A percentile compares a stretch with the other conserved stretches of the same genome.
Conservation (phyloP, 2,113 vertebrate genomes). For the Gavia stellata region DNA sequence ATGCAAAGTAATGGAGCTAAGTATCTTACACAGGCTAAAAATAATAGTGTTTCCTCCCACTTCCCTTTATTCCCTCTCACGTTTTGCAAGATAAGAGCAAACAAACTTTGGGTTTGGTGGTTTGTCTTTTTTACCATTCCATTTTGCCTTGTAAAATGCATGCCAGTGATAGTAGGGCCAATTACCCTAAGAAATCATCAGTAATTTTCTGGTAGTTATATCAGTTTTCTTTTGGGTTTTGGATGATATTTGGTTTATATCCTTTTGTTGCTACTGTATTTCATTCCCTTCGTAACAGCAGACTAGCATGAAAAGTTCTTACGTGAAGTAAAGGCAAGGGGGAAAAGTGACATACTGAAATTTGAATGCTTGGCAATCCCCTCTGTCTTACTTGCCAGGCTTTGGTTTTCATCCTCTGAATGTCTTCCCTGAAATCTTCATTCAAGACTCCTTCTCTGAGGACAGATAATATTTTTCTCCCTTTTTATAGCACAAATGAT, state of each 20-base stretch:
- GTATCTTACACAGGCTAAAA: background rate
- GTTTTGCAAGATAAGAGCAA: background rate
- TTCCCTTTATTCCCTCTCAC: background rate
- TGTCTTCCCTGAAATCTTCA: background rate
- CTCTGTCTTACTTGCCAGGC: background rate
- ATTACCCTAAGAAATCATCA: background rate
- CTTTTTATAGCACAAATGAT: background rate
- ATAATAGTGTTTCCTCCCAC: background rate
- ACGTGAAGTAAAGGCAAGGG: background rate
- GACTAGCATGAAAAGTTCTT: background rate
- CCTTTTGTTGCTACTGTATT: background rate
- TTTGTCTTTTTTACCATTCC: background rate
- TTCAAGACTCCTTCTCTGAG: background rate
- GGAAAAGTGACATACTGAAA: background rate
- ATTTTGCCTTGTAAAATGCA: background rate
- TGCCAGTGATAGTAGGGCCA: background rate
- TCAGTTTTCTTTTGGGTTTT: background rate
- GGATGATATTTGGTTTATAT: background rate
- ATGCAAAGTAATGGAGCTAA: background rate
- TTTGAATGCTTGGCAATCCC: background rate
- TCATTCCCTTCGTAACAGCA: background rate
- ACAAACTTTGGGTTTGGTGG: rapidly evolving
- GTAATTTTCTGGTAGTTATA: background rate
- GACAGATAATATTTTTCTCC: background rate
- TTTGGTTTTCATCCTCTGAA: background rate